Base-by-base conservation (phyloP, 2,888 invertebrate species). In the Aphodius granarius region DNA sequence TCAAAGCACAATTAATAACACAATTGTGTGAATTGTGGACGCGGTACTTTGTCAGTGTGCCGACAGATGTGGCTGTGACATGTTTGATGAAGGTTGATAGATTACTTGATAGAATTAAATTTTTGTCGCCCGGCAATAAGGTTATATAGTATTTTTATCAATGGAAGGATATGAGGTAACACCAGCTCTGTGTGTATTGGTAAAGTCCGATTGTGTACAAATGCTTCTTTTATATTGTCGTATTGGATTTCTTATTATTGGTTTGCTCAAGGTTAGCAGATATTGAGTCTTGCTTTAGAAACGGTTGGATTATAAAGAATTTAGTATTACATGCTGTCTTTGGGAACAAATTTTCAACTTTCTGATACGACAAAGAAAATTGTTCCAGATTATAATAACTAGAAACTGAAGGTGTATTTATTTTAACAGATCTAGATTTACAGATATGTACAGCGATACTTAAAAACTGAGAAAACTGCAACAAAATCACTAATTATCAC, bases 1-100 rank as follows among this genome's bases (percentile, higher is more conserved):
- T 81, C 81, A 80, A 79, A 80, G 79, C 80, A 79, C 73, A 78
- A 81, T 78, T 79, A 79, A 80, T 78, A 73, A 77, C 74, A 66
- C 76, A 77, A 76, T n/a, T n/a, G n/a, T n/a, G n/a, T n/a, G n/a
- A n/a, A n/a, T n/a, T 43, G 43, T 43, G 43, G 43, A 43, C 43
- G 2, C 43, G 43, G 43, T 43, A 43, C 43, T 43, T 43, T 78
- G 78, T 74, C 66, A 19, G 70, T 65, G 63, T 73, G 16, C 66
- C 22, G 72, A 74, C 76, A 77, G 75, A 77, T 77, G 76, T 72
- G 72, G 72, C 66, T 43, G 43, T 43, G 43, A 43, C 43, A 43
- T 13, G 43, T 43, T 43, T 43, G 43, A 43, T 43, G 43, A 43
- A 43, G 43, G 43, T 43, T 43, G 4, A 43, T 43, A 43, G 43